Base-by-base conservation (phyloP, 2,888 invertebrate genomes). In the Hipparchia semele region DNA sequence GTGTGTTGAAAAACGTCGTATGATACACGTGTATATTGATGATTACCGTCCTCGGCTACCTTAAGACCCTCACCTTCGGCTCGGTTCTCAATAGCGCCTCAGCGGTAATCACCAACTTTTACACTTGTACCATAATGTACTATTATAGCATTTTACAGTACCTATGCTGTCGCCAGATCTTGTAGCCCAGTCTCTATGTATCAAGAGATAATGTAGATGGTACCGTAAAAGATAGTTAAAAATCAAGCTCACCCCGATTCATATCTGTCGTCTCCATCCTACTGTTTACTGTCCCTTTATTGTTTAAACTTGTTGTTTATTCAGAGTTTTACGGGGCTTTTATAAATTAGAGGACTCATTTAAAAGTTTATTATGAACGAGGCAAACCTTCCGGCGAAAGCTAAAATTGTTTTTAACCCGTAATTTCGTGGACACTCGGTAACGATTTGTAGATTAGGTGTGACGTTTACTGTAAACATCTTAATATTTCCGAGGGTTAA, bases 301-400 rank as follows among this genome's bases (percentile, higher is more conserved):
- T 76, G 68, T 76, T 71, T 58, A 62, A 77, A 76, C 72, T 77
- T 73, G 23, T 75, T 77, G 76, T 76, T 76, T 75, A 76, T 76
- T 73, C 70, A n/a, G 66, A 71, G 70, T 75, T 77, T 75, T 76
- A 61, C 61, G 56, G 70, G 70, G 68, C 73, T 75, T 76, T 72
- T 73, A 76, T 72, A 77, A 76, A 77, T 77, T 72, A 73, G 66
- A 68, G 69, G 70, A 72, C 66, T 76, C 72, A 75, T 73, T 75
- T 71, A 68, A 73, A 77, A 77, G 73, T 77, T 77, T 76, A 74
- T 76, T 76, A 76, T 74, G 73, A 74, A 76, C 69, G 74, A 53
- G 74, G 54, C 51, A 70, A 70, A 62, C 71, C 73, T 71, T 76
- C 71, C 70, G 72, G 64, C 39, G 45, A 51, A 73, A 72, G 67